Percentiles rank a stretch among this genome's conserved stretches.
phyloP scores from a whole-genome alignment of 2,797 vertebrate species.

The Schizothorax lantsangensis region DNA sequence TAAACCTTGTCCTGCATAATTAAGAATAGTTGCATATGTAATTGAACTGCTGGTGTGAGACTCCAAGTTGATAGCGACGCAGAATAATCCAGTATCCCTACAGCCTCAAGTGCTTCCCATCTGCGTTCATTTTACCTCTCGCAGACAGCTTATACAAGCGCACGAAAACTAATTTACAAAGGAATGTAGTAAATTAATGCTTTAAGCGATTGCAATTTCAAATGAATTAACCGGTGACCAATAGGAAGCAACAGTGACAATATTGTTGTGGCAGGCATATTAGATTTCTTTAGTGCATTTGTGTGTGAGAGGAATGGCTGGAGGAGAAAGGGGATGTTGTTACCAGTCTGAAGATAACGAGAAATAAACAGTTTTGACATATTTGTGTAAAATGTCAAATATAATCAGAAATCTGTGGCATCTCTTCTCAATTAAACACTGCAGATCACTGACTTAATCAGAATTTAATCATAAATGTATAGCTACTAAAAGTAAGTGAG shows the following conservation, averaged over 20 bases:
- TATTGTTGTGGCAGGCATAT: not conserved
- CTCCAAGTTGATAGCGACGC: not conserved
- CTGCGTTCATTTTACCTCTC: constrained; percentile 18
- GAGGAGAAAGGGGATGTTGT: not conserved
- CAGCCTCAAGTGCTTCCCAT: constrained; percentile 24
- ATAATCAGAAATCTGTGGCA: not conserved
- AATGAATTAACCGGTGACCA: constrained; percentile 32
- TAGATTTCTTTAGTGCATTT: not conserved
- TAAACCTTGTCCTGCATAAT: constrained; percentile 32
- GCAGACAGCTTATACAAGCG: not conserved
- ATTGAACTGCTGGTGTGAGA: constrained; percentile 25
- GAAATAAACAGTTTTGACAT: constrained; percentile 22
- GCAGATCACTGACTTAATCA: not conserved
- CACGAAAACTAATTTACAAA: constrained; percentile 10
- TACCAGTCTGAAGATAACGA: constrained; percentile 7
- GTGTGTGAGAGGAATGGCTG: constrained; percentile 13
- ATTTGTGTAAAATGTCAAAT: not conserved
- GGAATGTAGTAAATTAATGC: constrained; percentile 35
- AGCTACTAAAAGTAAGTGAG: not conserved
- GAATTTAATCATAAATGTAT: not conserved
- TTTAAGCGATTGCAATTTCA: constrained; percentile 20
- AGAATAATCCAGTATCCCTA: constrained; percentile 19
- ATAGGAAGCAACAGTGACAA: not conserved
- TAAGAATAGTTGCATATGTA: constrained; percentile 16
- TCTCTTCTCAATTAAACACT: not conserved